Conservation (phyloP, 92 coral and sea anemone species). For the Palythoa grandis region DNA sequence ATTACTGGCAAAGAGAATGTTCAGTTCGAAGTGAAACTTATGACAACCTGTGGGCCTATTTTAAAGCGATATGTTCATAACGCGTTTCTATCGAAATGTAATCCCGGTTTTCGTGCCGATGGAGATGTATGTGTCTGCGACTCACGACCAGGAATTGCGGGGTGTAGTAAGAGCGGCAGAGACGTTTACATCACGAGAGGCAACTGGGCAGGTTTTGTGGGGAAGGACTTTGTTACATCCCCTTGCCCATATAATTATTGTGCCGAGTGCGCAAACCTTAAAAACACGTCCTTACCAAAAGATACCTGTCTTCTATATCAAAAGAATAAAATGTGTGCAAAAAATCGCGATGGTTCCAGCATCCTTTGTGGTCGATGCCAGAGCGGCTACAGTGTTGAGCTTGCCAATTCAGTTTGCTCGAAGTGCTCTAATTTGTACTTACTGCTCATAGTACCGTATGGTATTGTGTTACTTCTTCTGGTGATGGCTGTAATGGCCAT, state of each 20-base stretch:
- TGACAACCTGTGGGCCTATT: slow-evolving; percentile 58
- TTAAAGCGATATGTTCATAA: slow-evolving; percentile 24
- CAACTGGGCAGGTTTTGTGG: slow-evolving; percentile 89
- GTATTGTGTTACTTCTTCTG: slow-evolving; percentile 20
- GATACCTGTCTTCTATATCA: slow-evolving; percentile 22
- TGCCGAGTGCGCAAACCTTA: not conserved
- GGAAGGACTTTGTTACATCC: slow-evolving; percentile 53
- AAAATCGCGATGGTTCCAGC: slow-evolving; percentile 28
- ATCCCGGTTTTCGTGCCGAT: slow-evolving; percentile 57
- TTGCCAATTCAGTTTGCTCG: slow-evolving; percentile 47
- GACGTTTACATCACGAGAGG: slow-evolving; percentile 69
- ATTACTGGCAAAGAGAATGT: slow-evolving; percentile 52
- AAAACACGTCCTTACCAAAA: too few species aligned
- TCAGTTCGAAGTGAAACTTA: slow-evolving; percentile 57
- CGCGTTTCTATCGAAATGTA: slow-evolving; percentile 55
- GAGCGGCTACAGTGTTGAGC: slow-evolving; percentile 40
- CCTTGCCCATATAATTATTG: slow-evolving; percentile 81
- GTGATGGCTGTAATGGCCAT: slow-evolving; percentile 52
- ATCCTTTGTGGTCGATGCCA: slow-evolving; percentile 53
- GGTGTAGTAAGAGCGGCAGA: slow-evolving; percentile 52
- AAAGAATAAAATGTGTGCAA: slow-evolving; percentile 39
- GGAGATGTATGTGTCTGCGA: slow-evolving; percentile 60
- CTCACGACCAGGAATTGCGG: slow-evolving; percentile 60
- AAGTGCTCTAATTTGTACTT: slow-evolving; percentile 37
- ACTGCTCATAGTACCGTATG: slow-evolving; percentile 4